phyloP scores from a whole-genome alignment of 1,140 invertebrate species.

The Sitobion miscanthi region DNA sequence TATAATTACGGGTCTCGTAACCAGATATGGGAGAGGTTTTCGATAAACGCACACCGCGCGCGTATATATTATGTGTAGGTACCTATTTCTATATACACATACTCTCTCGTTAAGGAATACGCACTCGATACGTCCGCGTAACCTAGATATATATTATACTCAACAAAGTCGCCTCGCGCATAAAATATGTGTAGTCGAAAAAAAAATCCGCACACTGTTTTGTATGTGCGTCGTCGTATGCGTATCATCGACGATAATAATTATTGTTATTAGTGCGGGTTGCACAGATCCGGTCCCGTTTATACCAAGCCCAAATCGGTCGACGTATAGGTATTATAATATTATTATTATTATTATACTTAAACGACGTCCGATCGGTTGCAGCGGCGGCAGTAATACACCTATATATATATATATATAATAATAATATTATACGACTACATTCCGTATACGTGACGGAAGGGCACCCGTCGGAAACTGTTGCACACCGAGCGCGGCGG shows the following conservation, averaged over 20 bases:
- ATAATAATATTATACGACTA: slow-evolving; percentile 28
- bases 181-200: not conserved
- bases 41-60: not conserved
- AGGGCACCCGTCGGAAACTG: slow-evolving; percentile 32
- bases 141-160: slow-evolving; percentile 27
- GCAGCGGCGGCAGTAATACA: not conserved
- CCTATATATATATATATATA: not conserved
- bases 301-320: slow-evolving; percentile 53
- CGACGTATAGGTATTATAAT: not conserved
- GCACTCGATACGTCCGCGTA: not conserved
- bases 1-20: slow-evolving; percentile 55
- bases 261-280: slow-evolving; percentile 49
- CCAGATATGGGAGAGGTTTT: slow-evolving; percentile 55
- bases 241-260: slow-evolving; percentile 49
- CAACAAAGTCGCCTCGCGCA: not conserved
- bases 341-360: not conserved
- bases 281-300: slow-evolving; percentile 49
- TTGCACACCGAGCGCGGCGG: not conserved
- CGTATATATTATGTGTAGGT: not conserved
- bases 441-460: slow-evolving; percentile 48
- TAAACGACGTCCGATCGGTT: slow-evolving; percentile 28
- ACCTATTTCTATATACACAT: not conserved
- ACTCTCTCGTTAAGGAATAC: slow-evolving; percentile 37
- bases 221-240: not conserved
- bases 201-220: slow-evolving; percentile 29